Evolutionary conservation across 2,888 invertebrate species (phyloP).

Genomic region (Drosophila pegasa): DNA sequence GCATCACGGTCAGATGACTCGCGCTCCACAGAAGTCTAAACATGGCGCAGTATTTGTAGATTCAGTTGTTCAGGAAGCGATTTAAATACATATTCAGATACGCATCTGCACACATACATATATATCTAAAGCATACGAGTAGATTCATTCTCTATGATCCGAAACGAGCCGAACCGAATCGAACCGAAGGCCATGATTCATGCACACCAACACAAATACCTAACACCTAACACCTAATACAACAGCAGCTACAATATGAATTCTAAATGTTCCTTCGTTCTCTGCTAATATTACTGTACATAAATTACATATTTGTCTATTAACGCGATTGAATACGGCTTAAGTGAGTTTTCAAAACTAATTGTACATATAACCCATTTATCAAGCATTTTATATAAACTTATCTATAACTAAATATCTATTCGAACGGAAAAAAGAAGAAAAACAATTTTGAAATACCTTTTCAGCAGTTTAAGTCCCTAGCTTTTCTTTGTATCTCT

Average conservation of each 20-base stretch:
- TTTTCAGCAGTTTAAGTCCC: constrained; percentile 32
- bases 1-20: constrained; percentile 86
- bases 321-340: constrained; percentile 56
- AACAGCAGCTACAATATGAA: constrained; percentile 54
- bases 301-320: constrained; percentile 50
- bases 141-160: constrained; percentile 46
- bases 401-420: constrained; percentile 28
- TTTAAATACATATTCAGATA: constrained; percentile 34
- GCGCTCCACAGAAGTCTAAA: constrained; percentile 84
- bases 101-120: constrained; percentile 34
- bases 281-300: constrained; percentile 73
- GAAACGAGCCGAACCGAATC: constrained; percentile 62
- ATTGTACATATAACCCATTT: constrained; percentile 63
- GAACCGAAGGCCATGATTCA: constrained; percentile 72
- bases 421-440: constrained; percentile 21
- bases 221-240: constrained; percentile 34
- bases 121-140: constrained; percentile 19
- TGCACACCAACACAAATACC: constrained; percentile 24
- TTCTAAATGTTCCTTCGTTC: constrained; percentile 79
- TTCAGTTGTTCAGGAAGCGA: constrained; percentile 57
- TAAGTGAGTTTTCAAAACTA: constrained; percentile 78
- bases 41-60: constrained; percentile 41
- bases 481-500: constrained; percentile 53
- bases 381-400: constrained; percentile 23
- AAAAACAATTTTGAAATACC: constrained; percentile 27